Conservation (phyloP, 2,888 invertebrate genomes). For the Hypselothyrea guttata region DNA sequence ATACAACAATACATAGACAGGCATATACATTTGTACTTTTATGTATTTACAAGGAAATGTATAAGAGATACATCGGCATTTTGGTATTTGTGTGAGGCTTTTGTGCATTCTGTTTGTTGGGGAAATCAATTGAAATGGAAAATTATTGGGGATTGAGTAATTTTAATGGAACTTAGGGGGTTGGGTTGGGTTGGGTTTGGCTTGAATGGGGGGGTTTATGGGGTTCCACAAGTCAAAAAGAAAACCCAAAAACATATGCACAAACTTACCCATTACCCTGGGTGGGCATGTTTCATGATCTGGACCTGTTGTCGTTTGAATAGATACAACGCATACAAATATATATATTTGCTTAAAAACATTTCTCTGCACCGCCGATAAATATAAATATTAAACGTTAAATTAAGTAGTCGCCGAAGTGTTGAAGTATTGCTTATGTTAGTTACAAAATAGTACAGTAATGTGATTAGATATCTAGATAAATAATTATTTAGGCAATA, state of each 20-base stretch:
- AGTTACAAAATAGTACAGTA: conserved; percentile 73
- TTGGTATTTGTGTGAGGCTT: conserved; percentile 20
- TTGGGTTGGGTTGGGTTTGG: neutral
- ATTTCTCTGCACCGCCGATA: conserved; percentile 38
- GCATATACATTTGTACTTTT: conserved; percentile 8
- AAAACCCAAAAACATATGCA: conserved; percentile 56
- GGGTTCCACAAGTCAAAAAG: conserved; percentile 35
- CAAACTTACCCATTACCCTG: conserved; percentile 82
- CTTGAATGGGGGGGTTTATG: conserved; percentile 4
- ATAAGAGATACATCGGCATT: conserved; percentile 27
- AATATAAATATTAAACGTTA: conserved; percentile 23
- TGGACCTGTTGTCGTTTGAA: conserved; percentile 82
- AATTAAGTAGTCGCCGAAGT: conserved; percentile 44
- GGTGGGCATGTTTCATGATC: conserved; percentile 83
- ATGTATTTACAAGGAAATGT: conserved; percentile 15
- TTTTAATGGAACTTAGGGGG: conserved; percentile 12
- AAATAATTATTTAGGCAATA: conserved; percentile 32
- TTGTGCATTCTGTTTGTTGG: conserved; percentile 48
- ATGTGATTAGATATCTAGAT: conserved; percentile 40
- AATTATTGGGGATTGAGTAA: conserved; percentile 22
- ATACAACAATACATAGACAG: conserved; percentile 1
- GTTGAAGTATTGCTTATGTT: conserved; percentile 61
- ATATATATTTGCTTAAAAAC: conserved; percentile 55
- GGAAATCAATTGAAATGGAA: conserved; percentile 23
- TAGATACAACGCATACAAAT: conserved; percentile 64